A percentile compares a stretch with the other conserved stretches of the same genome.
These are phyloP conservation scores for Acipenser oxyrinchus DNA, from an alignment of 2,797 vertebrate species.

Conservation along the genomic window DNA sequence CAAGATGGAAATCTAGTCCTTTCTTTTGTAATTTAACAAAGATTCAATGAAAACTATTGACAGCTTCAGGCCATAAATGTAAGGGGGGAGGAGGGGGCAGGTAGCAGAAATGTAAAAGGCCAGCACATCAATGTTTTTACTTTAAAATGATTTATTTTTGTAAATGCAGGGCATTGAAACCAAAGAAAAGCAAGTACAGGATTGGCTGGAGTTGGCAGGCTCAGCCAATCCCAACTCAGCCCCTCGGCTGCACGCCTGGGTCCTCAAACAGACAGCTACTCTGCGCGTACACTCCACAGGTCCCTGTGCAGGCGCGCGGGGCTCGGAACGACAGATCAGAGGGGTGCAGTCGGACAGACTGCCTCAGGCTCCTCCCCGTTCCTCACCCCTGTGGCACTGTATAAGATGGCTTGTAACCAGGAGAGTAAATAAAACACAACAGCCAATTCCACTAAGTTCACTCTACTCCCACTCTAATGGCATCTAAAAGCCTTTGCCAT, in stretches of 20 bases:
- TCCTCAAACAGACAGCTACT: constrained; percentile 89
- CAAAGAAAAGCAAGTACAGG: too few species aligned
- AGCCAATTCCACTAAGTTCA: constrained; percentile 21
- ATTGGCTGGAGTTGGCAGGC: too few species aligned
- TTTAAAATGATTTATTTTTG: too few species aligned
- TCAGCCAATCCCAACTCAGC: neutral
- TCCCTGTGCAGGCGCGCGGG: constrained; percentile 89
- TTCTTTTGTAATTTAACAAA: too few species aligned
- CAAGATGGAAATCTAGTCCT: too few species aligned
- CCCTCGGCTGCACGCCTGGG: constrained; percentile 28
- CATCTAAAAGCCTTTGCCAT: neutral
- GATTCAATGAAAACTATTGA: too few species aligned
- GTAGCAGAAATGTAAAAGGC: neutral
- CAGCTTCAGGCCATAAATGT: neutral
- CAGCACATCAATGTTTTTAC: too few species aligned
- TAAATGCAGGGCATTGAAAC: too few species aligned
- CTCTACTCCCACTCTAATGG: constrained; percentile 7
- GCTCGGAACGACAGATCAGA: constrained; percentile 78
- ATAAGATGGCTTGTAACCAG: constrained; percentile 98
- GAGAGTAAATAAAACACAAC: constrained; percentile 42
- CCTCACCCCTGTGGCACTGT: constrained; percentile 88
- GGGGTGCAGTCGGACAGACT: constrained; percentile 51
- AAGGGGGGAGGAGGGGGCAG: neutral
- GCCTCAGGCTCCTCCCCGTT: constrained; percentile 82
- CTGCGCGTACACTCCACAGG: constrained; percentile 84